Conservation (phyloP, 1,140 invertebrate species). For the Palaemon carinicauda region DNA sequence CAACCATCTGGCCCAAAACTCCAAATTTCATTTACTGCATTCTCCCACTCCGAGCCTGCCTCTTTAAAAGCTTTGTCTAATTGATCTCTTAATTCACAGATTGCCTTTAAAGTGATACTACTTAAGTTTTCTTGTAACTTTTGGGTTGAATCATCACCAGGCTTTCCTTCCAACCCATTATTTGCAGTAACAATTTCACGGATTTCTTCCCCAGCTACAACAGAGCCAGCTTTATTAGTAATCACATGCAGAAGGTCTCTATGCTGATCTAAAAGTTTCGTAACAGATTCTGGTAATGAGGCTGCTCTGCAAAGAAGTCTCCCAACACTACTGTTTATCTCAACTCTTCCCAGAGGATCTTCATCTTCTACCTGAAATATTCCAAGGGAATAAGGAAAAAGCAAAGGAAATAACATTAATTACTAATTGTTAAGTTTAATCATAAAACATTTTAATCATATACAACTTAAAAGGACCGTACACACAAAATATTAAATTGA, state of each 20-base stretch:
- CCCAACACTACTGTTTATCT: slow-evolving; percentile 67
- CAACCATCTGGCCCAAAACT: slow-evolving; percentile 88
- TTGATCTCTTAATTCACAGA: slow-evolving; percentile 73
- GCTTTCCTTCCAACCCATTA: background rate
- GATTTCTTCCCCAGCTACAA: background rate
- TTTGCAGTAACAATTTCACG: background rate
- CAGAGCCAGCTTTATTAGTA: slow-evolving; percentile 63
- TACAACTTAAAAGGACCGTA: too few species aligned
- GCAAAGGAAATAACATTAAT: background rate
- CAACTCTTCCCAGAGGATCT: slow-evolving; percentile 62
- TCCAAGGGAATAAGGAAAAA: background rate
- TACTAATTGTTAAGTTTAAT: background rate
- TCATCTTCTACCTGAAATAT: slow-evolving; percentile 53
- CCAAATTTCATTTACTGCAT: slow-evolving; percentile 81
- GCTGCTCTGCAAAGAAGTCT: slow-evolving; percentile 74
- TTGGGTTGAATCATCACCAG: background rate
- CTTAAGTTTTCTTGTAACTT: slow-evolving; percentile 45
- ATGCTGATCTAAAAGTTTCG: slow-evolving; percentile 75
- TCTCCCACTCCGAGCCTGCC: slow-evolving; percentile 62
- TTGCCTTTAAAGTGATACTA: slow-evolving; percentile 69
- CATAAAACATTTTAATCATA: too few species aligned
- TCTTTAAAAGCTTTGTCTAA: slow-evolving; percentile 72
- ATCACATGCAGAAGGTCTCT: slow-evolving; percentile 70
- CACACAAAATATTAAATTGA: too few species aligned
- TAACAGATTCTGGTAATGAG: slow-evolving; percentile 80